Percentiles rank a stretch among this genome's conserved stretches.
These are phyloP conservation scores for Malacosoma neustria DNA, from an alignment of 2,888 invertebrate genomes.

Conservation along the genomic window DNA sequence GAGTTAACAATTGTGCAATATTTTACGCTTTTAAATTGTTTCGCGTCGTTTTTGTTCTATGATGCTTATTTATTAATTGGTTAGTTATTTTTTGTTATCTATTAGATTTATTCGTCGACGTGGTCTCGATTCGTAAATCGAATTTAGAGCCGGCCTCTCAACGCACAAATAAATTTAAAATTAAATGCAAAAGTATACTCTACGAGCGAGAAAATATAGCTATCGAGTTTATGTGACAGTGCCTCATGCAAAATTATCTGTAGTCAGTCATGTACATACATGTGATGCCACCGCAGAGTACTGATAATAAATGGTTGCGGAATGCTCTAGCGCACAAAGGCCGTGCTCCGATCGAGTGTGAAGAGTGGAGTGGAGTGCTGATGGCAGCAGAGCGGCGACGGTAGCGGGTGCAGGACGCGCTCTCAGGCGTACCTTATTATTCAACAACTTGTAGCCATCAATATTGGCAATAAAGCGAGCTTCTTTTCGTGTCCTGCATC, in stretches of 20 bases:
- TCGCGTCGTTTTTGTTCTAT: constrained; percentile 44
- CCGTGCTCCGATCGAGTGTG: constrained; percentile 19
- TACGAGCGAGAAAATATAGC: neutral
- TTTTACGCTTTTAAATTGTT: constrained; percentile 64
- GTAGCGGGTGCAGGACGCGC: neutral
- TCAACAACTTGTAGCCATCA: too few species aligned
- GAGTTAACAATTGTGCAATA: constrained; percentile 62
- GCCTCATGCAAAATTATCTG: neutral
- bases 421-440: neutral
- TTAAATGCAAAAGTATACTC: constrained; percentile 9
- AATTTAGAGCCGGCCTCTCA: constrained; percentile 28
- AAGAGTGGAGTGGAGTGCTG: constrained; percentile 20
- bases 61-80: constrained; percentile 26
- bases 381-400: constrained; percentile 18
- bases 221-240: neutral
- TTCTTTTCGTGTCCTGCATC: constrained; percentile 6
- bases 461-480: neutral
- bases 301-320: neutral
- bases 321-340: constrained; percentile 3
- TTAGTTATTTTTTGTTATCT: constrained; percentile 34
- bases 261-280: neutral
- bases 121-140: constrained; percentile 38
- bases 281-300: neutral
- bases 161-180: constrained; percentile 16
- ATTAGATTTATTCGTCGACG: constrained; percentile 39